Evolutionary conservation across 35 echinoderm and acorn worm genomes (phyloP), one percentile per base, ranked within the genome.

Genomic region (Amphiura filiformis): DNA sequence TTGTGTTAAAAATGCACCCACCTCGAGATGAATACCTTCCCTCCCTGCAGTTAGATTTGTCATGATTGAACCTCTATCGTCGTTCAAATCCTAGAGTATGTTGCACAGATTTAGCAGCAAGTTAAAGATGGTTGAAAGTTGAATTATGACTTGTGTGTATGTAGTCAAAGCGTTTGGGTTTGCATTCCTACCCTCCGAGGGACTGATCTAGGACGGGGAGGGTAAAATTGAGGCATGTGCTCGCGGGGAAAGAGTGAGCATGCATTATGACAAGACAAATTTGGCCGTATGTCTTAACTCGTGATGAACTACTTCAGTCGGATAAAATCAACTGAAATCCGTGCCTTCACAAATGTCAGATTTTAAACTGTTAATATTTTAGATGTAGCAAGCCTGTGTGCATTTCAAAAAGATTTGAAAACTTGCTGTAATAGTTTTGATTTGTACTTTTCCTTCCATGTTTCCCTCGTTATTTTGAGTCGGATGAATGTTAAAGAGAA

Each of bases 261-360:
- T 70, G 61, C 61, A 70, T 70, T 70, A 70, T 70, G 61, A 70
- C 61, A 70, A 70, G 61, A 70, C 26, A 70, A 70, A 70, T 70
- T 70, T 70, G 61, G 61, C 61, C 61, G 61, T 70, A 70, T 70
- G 61, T 70, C 61, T 70, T 70, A 70, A 70, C 61, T 2, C 26
- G 7, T 70, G 26, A 17, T 47, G 41, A 4, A 17, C 41, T 47
- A n/a, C n/a, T n/a, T n/a, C n/a, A n/a, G n/a, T n/a, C n/a, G n/a
- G n/a, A n/a, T n/a, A n/a, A n/a, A n/a, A n/a, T n/a, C n/a, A n/a
- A n/a, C n/a, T n/a, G n/a, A n/a, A n/a, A n/a, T n/a, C n/a, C n/a
- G n/a, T n/a, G n/a, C n/a, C n/a, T n/a, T n/a, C n/a, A n/a, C n/a
- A n/a, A n/a, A n/a, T n/a, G n/a, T n/a, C n/a, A n/a, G n/a, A n/a